A percentile compares a stretch with the other conserved stretches of the same genome.
These are phyloP conservation scores for Pao palembangensis DNA, from an alignment of 2,113 vertebrate genomes.

Conservation along the genomic window DNA sequence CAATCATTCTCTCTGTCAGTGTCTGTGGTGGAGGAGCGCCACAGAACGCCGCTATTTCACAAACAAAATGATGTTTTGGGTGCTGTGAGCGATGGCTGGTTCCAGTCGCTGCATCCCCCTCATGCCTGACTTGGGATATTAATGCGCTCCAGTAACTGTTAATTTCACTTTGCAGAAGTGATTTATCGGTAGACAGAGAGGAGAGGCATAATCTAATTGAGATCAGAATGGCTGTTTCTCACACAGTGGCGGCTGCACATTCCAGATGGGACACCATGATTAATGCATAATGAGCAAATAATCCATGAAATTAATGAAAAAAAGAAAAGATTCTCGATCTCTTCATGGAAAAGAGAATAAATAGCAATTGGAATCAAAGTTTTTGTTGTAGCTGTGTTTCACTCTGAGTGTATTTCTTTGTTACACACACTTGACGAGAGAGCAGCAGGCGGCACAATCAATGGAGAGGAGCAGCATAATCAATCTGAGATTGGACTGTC, in stretches of 20 bases:
- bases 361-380: conserved; percentile 58
- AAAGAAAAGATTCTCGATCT: conserved; percentile 87
- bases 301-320: conserved; percentile 93
- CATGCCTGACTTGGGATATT: conserved; percentile 95
- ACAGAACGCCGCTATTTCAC: conserved; percentile 95
- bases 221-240: conserved; percentile 96
- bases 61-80: conserved; percentile 95
- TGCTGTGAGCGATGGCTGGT: conserved; percentile 86
- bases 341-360: conserved; percentile 73
- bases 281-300: conserved; percentile 99
- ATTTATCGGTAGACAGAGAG: conserved; percentile 97
- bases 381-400: conserved; percentile 13
- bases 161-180: conserved; percentile 98
- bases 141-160: conserved; percentile 99
- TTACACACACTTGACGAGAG: conserved; percentile 16
- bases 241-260: conserved; percentile 80
- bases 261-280: conserved; percentile 84
- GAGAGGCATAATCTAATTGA: conserved; percentile 98
- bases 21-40: conserved; percentile 23
- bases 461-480: conserved; percentile 48
- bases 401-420: conserved; percentile 1
- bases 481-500: conserved; percentile 53
- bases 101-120: conserved; percentile 89
- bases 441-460: conserved; percentile 31
- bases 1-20: conserved; percentile 67